phyloP scores from a whole-genome alignment of 2,797 vertebrate species.

The Sebastes oblongus region DNA sequence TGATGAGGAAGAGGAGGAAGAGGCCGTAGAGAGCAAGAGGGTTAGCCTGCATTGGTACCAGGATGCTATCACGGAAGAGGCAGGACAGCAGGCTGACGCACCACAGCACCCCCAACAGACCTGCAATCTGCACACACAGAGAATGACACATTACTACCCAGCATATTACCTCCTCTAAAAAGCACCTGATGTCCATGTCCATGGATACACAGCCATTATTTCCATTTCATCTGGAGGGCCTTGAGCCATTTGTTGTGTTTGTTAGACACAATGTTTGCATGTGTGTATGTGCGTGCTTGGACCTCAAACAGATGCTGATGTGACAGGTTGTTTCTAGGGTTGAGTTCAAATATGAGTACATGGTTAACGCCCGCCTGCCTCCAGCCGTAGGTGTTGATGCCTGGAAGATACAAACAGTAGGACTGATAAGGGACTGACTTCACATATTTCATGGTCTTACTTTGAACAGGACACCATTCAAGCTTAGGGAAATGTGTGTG shows the following conservation, averaged over 20 bases:
- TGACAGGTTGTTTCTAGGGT: constrained; percentile 97
- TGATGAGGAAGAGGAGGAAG: constrained; percentile 98
- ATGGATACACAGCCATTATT: not conserved
- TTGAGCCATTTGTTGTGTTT: not conserved
- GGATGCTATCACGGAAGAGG: constrained; percentile 86
- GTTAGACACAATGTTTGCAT: not conserved
- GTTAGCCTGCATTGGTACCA: constrained; percentile 92
- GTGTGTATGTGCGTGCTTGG: not conserved
- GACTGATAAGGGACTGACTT: not conserved
- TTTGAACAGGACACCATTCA: not conserved
- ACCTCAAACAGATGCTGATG: constrained; percentile 99
- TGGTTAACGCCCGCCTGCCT: constrained; percentile 99
- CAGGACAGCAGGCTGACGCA: constrained; percentile 95
- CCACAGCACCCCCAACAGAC: constrained; percentile 96
- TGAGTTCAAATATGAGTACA: constrained; percentile 98
- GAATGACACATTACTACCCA: not conserved
- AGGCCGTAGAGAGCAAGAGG: constrained; percentile 95
- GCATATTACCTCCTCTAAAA: not conserved
- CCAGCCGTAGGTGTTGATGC: constrained; percentile 99
- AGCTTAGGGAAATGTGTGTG: not conserved
- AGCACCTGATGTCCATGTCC: too few relatives aligned
- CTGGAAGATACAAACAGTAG: constrained; percentile 29
- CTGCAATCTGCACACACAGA: constrained; percentile 87
- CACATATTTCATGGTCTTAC: not conserved
- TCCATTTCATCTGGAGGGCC: not conserved